These are phyloP conservation scores for Netelia virgata DNA, from an alignment of 2,888 invertebrate species.

Conservation along the genomic window DNA sequence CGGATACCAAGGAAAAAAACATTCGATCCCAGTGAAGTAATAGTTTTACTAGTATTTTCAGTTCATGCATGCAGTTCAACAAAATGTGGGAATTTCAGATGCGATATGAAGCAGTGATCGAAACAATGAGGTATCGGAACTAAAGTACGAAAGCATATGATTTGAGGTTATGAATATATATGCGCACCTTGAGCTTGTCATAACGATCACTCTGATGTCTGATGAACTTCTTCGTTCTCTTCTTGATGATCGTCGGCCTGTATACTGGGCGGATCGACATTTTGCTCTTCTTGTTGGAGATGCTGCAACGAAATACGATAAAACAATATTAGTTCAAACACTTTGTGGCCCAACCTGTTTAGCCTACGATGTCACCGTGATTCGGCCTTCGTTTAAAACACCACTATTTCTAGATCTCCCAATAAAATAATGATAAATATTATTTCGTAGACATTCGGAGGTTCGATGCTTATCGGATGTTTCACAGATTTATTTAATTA, in stretches of 20 bases:
- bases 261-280: conserved; percentile 96
- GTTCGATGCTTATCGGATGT: conserved; percentile 25
- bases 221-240: conserved; percentile 99
- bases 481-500: not conserved
- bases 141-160: not conserved
- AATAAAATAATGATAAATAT: conserved; percentile 50
- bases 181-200: conserved; percentile 95
- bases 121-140: too few species aligned
- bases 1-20: too few species aligned
- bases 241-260: conserved; percentile 96
- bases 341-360: conserved; percentile 11
- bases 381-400: conserved; percentile 37
- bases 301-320: conserved; percentile 74
- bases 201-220: conserved; percentile 99
- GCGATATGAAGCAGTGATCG: too few species aligned
- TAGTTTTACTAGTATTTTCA: too few species aligned
- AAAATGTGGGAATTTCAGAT: too few species aligned
- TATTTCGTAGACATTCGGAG: conserved; percentile 31
- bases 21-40: too few species aligned
- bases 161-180: conserved; percentile 76
- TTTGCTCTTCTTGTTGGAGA: conserved; percentile 84
- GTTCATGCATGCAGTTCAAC: too few species aligned
- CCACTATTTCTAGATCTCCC: conserved; percentile 8
- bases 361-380: conserved; percentile 17
- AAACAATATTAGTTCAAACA: conserved; percentile 28